Evolutionary conservation across 2,888 invertebrate species (phyloP), one percentile per base, ranked within the genome.

Genomic region (Podotricha telesiphe): DNA sequence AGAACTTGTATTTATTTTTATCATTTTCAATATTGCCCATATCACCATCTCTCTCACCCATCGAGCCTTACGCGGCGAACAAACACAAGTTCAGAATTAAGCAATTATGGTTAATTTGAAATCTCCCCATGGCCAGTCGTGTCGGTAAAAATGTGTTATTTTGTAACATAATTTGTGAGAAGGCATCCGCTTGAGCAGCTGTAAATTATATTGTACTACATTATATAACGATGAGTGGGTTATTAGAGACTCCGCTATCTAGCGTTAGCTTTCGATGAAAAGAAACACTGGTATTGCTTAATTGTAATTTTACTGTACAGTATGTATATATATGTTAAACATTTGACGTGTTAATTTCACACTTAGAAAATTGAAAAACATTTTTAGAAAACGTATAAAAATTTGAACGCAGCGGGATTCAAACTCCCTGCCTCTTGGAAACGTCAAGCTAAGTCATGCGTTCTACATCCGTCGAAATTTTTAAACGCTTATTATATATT

Each of bases 91-190:
- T 91, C 87, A 83, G 89, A 91, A 93, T 93, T 92, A 93, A 93
- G 93, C 91, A 93, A 93, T 93, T 93, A 93, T 91, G 85, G 91
- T 91, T 93, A 93, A 93, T 93, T 92, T 91, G 84, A 87, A 89
- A 85, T 87, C 89, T 87, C 86, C 88, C 86, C 85, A 88, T 86
- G 82, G 87, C 83, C 80, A 83, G 86, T 84, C 86, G 89, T 85
- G 86, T 80, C 84, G 86, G 86, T 81, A 80, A 82, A 89, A 87
- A 88, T 91, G 90, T 93, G 92, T 93, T 93, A 92, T 93, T 93
- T 92, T 84, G 90, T 84, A 89, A 88, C 87, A 87, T 93, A 93
- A 93, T 92, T 93, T 91, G 91, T 91, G 91, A 87, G 91, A 91
- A 89, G 89, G 89, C 86, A 89, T 89, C 88, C 89, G 88, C 83